phyloP scores from a whole-genome alignment of 2,113 vertebrate genomes.

The Nematolebias whitei region DNA sequence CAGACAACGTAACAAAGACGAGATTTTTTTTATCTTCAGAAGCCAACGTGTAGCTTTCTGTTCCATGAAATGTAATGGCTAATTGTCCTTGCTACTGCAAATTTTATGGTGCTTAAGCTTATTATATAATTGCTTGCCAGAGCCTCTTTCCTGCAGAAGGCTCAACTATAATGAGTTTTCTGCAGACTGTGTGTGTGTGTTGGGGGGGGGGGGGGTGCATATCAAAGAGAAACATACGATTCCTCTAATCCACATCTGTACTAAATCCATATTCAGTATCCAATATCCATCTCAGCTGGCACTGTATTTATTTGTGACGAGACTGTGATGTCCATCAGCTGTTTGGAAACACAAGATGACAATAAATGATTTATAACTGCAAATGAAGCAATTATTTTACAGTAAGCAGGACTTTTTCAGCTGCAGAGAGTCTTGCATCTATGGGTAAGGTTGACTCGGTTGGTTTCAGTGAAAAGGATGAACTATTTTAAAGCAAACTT shows the following conservation, averaged over 20 bases:
- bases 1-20: conserved; percentile 63
- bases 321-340: conserved; percentile 80
- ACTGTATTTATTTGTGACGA: conserved; percentile 93
- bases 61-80: conserved; percentile 70
- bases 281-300: conserved; percentile 70
- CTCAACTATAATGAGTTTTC: conserved; percentile 74
- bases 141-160: conserved; percentile 79
- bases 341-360: conserved; percentile 8
- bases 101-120: conserved; percentile 94
- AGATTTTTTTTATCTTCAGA: conserved; percentile 74
- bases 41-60: conserved; percentile 70
- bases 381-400: conserved; percentile 76
- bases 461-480: neutral
- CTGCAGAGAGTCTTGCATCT: conserved; percentile 45
- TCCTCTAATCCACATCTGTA: conserved; percentile 49
- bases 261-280: conserved; percentile 66
- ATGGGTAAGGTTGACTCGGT: neutral
- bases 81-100: conserved; percentile 74
- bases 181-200: conserved; percentile 50
- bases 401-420: conserved; percentile 85
- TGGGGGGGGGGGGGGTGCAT: conserved; percentile 31
- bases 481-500: neutral
- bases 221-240: conserved; percentile 49
- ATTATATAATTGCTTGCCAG: conserved; percentile 91
- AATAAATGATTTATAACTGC: conserved; percentile 76